Base-by-base conservation (phyloP, 92 coral and sea anemone species). In the Diadumene lineata region DNA sequence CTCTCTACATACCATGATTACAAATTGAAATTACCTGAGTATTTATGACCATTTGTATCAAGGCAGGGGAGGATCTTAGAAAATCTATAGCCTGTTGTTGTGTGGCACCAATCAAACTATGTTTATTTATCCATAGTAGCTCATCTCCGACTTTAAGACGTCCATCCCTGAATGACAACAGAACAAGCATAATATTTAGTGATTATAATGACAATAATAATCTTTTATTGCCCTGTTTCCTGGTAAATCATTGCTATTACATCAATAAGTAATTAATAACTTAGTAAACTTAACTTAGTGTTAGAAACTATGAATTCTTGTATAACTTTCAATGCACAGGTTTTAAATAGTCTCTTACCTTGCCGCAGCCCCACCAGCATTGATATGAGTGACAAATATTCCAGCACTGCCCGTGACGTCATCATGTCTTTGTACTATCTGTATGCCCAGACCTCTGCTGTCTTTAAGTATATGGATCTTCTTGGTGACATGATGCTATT, bases 81-180 rank as follows among this genome's bases (percentile, higher is more conserved):
- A 88, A 84, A 73, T 91, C 97, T 6, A 91, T 86, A 1, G 97
- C 97, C n/a, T 91, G 93, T 56, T 88, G 97, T 53, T 96, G 93
- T 1, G 86, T 80, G 46, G 83, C 81, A 11, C 99, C 99, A 68
- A 90, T 85, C 6, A 96, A 85, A 69, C 96, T 92, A 64, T 92
- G 93, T 24, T 97, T 97, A 66, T 96, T 96, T 19, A 96, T 92
- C 89, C 87, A 90, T 11, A 96, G 63, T 30, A 96, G 74, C 69
- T 96, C 99, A 56, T 96, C 99, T 26, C 97, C 99, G 53, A 84
- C 92, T 69, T 87, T 85, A 26, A 96, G 84, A 25, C 99, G 92
- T 23, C 99, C 97, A 85, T 96, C 99, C 86, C 99, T 96, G 70
- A 25, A 61, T 13, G 26, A 4, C 66, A 33, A 26, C 2, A 61